phyloP scores from a whole-genome alignment of 37 sponge, comb jelly and placozoan genomes.

The Ianthella basta region DNA sequence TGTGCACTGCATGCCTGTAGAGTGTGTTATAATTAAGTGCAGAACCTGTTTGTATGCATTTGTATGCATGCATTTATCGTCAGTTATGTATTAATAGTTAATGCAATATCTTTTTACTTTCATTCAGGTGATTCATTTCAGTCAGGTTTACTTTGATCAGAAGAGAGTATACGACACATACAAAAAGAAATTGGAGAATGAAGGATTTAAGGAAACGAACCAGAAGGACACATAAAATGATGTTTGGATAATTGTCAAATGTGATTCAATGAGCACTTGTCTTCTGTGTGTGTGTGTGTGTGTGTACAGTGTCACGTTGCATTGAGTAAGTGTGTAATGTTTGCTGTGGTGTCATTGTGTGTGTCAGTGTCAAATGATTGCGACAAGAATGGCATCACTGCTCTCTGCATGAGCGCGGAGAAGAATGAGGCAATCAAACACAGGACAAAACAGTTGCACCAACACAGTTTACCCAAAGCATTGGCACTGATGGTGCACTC shows the following conservation, averaged over 20 bases:
- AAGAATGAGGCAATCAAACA: background rate
- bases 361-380: too few species aligned
- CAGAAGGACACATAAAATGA: background rate
- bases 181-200: slow-evolving; percentile 65
- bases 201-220: background rate
- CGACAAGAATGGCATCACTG: too few species aligned
- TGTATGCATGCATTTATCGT: too few species aligned
- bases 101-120: background rate
- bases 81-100: too few species aligned
- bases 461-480: background rate
- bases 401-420: too few species aligned
- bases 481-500: background rate
- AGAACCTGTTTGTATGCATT: too few species aligned
- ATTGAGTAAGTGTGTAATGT: background rate
- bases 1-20: too few species aligned
- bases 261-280: background rate
- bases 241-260: background rate
- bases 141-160: slow-evolving; percentile 74
- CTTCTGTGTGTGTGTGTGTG: background rate
- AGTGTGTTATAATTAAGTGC: too few species aligned
- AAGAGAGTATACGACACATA: slow-evolving; percentile 74
- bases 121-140: slow-evolving; percentile 77
- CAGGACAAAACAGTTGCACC: background rate
- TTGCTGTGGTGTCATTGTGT: background rate
- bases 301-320: too few species aligned